Conservation (phyloP, 2,888 invertebrate genomes). For the Eucriotettix oculatus region DNA sequence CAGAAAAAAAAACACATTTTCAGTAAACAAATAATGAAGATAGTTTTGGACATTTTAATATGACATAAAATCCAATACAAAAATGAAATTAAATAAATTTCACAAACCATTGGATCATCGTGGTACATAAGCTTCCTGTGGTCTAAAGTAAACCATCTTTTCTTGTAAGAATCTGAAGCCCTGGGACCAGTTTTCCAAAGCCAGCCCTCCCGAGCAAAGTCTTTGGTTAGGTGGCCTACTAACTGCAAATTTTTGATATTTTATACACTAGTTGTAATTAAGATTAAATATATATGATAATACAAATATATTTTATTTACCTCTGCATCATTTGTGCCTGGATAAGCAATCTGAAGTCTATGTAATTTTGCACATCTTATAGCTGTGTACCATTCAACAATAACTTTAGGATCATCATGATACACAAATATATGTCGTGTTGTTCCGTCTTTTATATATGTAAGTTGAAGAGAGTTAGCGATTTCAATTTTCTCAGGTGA, state of each 20-base stretch:
- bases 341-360: slow-evolving; percentile 67
- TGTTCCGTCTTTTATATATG: slow-evolving; percentile 68
- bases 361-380: slow-evolving; percentile 73
- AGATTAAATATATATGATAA: background rate
- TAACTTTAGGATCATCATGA: slow-evolving; percentile 69
- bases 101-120: slow-evolving; percentile 53
- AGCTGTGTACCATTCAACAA: slow-evolving; percentile 72
- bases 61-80: no score
- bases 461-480: slow-evolving; percentile 67
- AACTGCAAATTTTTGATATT: slow-evolving; percentile 24
- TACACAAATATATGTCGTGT: slow-evolving; percentile 78
- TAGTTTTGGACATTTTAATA: no score
- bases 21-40: no score
- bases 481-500: slow-evolving; percentile 66
- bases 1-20: no score
- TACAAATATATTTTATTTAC: slow-evolving; percentile 12
- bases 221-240: slow-evolving; percentile 53
- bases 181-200: slow-evolving; percentile 79
- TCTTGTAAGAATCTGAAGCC: slow-evolving; percentile 62
- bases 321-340: slow-evolving; percentile 54
- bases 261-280: background rate
- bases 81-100: no score
- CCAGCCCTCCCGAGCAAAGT: slow-evolving; percentile 76
- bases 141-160: slow-evolving; percentile 79
- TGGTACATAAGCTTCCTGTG: slow-evolving; percentile 86